These are phyloP conservation scores for Gymnoscelis rufifasciata DNA, from an alignment of 2,888 invertebrate species.

Conservation along the genomic window DNA sequence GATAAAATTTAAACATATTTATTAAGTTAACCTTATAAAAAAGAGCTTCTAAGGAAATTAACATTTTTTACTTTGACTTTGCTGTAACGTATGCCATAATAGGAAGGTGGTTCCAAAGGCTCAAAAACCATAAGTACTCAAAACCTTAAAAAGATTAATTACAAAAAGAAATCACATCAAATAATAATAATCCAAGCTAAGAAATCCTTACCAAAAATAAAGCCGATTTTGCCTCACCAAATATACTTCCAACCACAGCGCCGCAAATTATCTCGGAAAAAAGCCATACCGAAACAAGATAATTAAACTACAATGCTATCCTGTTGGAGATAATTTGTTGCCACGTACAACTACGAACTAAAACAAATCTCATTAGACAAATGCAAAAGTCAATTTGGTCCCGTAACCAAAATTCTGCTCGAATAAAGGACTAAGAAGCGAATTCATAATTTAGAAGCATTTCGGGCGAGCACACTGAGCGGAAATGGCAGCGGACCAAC, in stretches of 20 bases:
- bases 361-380: constrained; percentile 19
- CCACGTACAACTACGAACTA: not conserved
- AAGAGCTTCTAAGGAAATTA: too few species aligned
- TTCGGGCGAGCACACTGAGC: constrained; percentile 1
- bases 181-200: too few species aligned
- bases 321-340: constrained; percentile 9
- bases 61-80: too few species aligned
- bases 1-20: too few species aligned
- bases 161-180: too few species aligned
- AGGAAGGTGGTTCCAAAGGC: too few species aligned
- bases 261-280: not conserved
- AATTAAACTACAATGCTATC: not conserved
- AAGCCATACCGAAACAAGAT: not conserved
- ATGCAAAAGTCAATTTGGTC: constrained; percentile 19
- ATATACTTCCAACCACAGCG: not conserved
- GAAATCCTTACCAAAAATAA: too few species aligned
- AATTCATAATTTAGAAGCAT: constrained; percentile 19
- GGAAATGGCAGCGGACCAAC: not conserved
- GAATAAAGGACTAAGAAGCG: constrained; percentile 16
- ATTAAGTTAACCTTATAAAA: too few species aligned
- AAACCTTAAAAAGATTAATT: too few species aligned
- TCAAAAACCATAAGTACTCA: too few species aligned
- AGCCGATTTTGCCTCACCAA: not conserved
- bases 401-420: constrained; percentile 15
- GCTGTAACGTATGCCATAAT: too few species aligned